Evolutionary conservation across 2,113 vertebrate genomes (phyloP).

Genomic region (Ceyx margarethae): DNA sequence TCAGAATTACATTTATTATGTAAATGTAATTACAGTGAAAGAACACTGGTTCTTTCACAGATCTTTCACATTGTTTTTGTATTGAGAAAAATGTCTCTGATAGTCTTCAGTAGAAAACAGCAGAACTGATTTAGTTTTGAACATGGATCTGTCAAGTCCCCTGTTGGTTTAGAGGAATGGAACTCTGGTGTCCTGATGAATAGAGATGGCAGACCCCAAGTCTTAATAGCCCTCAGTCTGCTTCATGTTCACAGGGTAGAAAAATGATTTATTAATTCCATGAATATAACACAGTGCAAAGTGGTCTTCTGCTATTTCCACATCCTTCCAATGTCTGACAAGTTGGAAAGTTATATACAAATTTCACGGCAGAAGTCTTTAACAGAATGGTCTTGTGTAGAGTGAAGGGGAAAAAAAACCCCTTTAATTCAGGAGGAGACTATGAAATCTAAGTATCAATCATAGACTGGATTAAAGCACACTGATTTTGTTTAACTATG

Average conservation of each 20-base stretch:
- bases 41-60: background rate
- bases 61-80: background rate
- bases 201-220: background rate
- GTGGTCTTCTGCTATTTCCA: background rate
- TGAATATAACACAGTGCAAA: background rate
- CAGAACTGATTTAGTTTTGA: background rate
- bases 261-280: background rate
- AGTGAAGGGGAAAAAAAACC: fast-evolving
- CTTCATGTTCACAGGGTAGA: background rate
- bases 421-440: background rate
- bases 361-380: background rate
- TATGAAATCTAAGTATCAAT: background rate
- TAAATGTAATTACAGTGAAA: no score
- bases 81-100: background rate
- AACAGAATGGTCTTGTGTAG: background rate
- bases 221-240: background rate
- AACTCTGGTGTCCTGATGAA: background rate
- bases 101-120: background rate
- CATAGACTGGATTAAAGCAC: background rate
- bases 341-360: background rate
- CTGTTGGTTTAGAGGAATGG: background rate
- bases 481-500: background rate
- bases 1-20: background rate
- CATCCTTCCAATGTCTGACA: background rate
- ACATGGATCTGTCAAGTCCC: background rate